Percentiles rank a stretch among this genome's conserved stretches.
Conservation (phyloP, 2,888 invertebrate species). For the Lithosia quadra region DNA sequence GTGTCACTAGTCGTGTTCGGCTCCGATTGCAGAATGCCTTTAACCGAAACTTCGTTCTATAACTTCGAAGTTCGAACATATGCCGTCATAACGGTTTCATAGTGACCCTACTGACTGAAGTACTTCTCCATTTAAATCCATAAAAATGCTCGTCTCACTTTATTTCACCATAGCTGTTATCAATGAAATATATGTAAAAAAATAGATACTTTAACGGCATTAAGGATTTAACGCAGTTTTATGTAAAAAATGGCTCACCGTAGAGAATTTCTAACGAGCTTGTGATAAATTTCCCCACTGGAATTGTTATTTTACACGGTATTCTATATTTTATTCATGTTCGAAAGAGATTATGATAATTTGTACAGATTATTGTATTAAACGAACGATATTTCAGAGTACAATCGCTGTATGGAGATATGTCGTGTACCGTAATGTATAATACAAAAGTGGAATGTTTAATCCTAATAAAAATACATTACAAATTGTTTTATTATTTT, state of each 20-base stretch:
- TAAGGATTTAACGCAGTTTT: conserved; percentile 16
- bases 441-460: not conserved
- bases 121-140: not conserved
- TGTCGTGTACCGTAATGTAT: not conserved
- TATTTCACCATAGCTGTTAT: not conserved
- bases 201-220: not conserved
- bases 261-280: conserved; percentile 16
- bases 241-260: conserved; percentile 28
- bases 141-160: not conserved
- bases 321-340: conserved; percentile 33
- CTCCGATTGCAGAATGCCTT: not conserved
- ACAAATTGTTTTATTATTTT: not conserved
- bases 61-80: no score
- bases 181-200: conserved; percentile 1
- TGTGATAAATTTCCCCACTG: conserved; percentile 23
- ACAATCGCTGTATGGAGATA: conserved; percentile 21
- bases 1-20: not conserved
- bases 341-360: conserved; percentile 27
- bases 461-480: conserved; percentile 4
- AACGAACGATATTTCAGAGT: conserved; percentile 14
- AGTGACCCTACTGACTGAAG: no score
- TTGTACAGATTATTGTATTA: conserved; percentile 10
- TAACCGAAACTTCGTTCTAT: not conserved
- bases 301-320: conserved; percentile 36
- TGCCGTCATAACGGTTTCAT: no score